These are phyloP conservation scores for Stenurella melanura DNA, from an alignment of 2,888 invertebrate species.

Conservation along the genomic window DNA sequence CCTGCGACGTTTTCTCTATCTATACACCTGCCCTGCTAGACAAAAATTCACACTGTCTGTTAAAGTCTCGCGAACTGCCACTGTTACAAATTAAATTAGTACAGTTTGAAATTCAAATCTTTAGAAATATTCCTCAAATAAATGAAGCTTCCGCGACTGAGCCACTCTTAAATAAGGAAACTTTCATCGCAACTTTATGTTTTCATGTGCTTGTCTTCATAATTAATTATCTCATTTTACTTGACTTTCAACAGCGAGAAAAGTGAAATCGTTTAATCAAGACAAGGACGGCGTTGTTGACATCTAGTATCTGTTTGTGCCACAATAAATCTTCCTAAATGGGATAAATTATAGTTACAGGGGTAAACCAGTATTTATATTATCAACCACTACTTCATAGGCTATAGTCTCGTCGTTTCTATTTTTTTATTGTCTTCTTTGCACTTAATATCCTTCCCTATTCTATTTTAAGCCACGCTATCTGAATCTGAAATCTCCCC, in stretches of 20 bases:
- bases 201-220: neutral
- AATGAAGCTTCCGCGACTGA: neutral
- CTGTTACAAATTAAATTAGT: neutral
- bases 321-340: neutral
- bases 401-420: neutral
- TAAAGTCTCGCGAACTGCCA: too few relatives aligned
- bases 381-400: neutral
- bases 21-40: too few relatives aligned
- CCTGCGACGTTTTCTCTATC: too few relatives aligned
- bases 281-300: neutral
- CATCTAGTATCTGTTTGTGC: slow-evolving; percentile 1
- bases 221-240: slow-evolving; percentile 7
- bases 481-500: too few relatives aligned
- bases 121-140: neutral
- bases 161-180: neutral
- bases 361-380: neutral
- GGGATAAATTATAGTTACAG: neutral
- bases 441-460: neutral
- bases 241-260: neutral
- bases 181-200: slow-evolving; percentile 7
- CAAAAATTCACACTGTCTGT: too few relatives aligned
- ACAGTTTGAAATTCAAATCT: neutral
- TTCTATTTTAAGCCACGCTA: neutral
- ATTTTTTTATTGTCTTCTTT: neutral
- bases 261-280: slow-evolving; percentile 7